Percentiles rank a stretch among this genome's conserved stretches.
Evolutionary conservation across 2,797 vertebrate genomes (phyloP).

Genomic region (Eurystomus glaucurus): DNA sequence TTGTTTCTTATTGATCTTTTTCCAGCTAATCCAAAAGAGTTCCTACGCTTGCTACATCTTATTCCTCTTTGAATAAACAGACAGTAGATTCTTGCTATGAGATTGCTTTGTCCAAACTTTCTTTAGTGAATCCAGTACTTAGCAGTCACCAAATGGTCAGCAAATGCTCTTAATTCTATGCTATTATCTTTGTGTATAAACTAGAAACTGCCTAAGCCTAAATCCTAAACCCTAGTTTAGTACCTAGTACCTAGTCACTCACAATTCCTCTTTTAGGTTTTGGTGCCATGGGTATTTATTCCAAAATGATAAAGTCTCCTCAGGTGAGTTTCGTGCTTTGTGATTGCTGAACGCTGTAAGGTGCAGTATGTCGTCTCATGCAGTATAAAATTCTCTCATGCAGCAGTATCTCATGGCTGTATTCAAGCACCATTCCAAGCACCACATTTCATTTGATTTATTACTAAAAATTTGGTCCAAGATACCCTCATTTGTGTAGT

Average conservation of each 20-base stretch:
- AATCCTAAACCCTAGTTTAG: neutral
- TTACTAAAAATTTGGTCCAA: neutral
- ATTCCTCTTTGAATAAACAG: neutral
- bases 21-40: neutral
- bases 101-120: neutral
- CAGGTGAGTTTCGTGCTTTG: neutral
- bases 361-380: neutral
- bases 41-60: neutral
- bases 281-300: neutral
- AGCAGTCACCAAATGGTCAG: neutral
- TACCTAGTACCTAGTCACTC: neutral
- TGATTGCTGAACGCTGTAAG: neutral
- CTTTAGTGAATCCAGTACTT: neutral
- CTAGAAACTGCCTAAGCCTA: neutral
- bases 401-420: neutral
- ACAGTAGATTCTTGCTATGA: neutral
- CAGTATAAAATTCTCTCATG: neutral
- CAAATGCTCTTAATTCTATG: neutral
- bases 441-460: neutral
- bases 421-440: neutral
- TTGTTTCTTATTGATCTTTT: neutral
- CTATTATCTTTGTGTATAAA: neutral
- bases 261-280: neutral
- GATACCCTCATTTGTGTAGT: neutral
- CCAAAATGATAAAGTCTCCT: neutral